Base-by-base conservation (phyloP, 23 tunicate genomes). In the Ciona savignyi region DNA sequence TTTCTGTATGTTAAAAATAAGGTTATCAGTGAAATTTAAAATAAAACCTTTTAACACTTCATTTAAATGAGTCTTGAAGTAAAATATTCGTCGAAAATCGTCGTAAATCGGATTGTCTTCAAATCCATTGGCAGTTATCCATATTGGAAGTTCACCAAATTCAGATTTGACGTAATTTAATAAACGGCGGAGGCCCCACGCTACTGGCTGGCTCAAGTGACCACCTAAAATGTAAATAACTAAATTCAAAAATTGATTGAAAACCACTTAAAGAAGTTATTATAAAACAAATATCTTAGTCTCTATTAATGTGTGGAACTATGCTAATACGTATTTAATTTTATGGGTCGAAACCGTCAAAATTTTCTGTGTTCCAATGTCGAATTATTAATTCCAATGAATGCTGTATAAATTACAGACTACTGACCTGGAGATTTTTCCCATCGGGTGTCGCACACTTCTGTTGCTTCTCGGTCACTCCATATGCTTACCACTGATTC, bases 71-170 rank as follows among this genome's bases (percentile, higher is more conserved):
- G 80, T 31, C 26, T 86, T 73, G 67, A 75, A 74, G 49, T 86
- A 82, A 0, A 34, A 23, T 19, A 75, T 73, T 32, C 93, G 49
- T 20, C 33, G 51, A 35, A 48, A 74, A 74, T 86, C 93, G 74
- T 84, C 86, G 29, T 81, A 60, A 29, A 72, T 74, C 15, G 70
- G 70, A 33, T 82, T 74, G 2, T 64, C 67, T 29, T 74, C 86
- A 29, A 67, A 65, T 34, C 93, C 93, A 51, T 86, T 86, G 32
- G 81, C 93, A 20, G 93, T 82, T 32, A 86, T 81, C 77, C 84
- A 64, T 35, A 86, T 81, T 2, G 81, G 75, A 15, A 33, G 32
- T 21, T 65, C 24, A 29, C 82, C 65, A 35, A 65, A 86, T 63
- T 84, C 79, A 4, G 9, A 31, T 33, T 74, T 74, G 24, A 86